Base-by-base conservation (phyloP, 2,797 vertebrate genomes). In the Hirundo rustica region DNA sequence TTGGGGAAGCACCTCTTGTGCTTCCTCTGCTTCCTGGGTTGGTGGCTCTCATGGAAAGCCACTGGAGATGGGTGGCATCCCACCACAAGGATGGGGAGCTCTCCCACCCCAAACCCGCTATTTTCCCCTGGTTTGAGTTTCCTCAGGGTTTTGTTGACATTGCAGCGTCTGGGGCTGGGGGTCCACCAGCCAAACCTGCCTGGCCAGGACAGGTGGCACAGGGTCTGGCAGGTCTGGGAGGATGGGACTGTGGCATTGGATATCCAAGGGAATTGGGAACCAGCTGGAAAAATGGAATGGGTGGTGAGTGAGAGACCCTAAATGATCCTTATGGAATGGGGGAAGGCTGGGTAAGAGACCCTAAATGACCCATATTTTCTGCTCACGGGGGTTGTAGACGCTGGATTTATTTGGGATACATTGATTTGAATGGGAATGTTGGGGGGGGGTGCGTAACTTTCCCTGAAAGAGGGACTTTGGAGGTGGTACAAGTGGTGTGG, bases 381-480 rank as follows among this genome's bases (percentile, higher is more conserved):
- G 5, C n/a, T 50, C 22, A 6, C 7, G 13, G 21, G 6, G 36
- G 8, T 38, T 55, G 9, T 26, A 34, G 42, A 18, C 0, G 0
- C 42, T 50, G 48, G 6, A 18, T 88, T 83, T 66, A 20, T 55
- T 66, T 55, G 17, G 25, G 36, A 16, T 15, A 13, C 13, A 2
- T 61, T 50, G 29, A 36, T 50, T 55, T 61, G 36, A 38, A 34
- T 20, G 48, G 53, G 36, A 26, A 18, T 42, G 1, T 11, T 26
- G 13, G 13, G 3, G 13, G 13, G 3, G 3, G 13, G n/a, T n/a
- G n/a, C n/a, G 47, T 50, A 23, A 48, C 44, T 77, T 77, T 66
- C 25, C 21, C 17, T 50, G 32, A 15, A 32, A 82, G 77, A 77
- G 29, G 23, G 58, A 30, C 29, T 72, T 66, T 27, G 60, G 11